These are phyloP conservation scores for Microcebus tavaratra DNA, from an alignment of 2,113 vertebrate genomes.

Conservation along the genomic window DNA sequence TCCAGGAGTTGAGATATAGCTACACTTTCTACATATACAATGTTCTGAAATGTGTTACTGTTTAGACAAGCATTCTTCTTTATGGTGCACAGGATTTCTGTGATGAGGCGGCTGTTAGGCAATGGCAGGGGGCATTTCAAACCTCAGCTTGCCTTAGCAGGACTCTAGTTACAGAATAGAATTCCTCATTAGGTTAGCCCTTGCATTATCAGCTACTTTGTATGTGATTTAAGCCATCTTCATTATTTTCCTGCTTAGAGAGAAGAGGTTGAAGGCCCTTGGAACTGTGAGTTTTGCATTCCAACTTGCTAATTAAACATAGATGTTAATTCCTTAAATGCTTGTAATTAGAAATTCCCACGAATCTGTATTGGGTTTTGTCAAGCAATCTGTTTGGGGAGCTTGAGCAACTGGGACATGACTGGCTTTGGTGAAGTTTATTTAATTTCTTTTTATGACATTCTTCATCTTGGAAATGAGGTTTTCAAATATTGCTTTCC, in stretches of 20 bases:
- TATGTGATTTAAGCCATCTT: neutral
- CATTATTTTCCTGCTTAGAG: neutral
- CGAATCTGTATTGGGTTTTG: constrained; percentile 31
- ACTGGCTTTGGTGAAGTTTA: constrained; percentile 63
- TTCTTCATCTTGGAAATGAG: constrained; percentile 70
- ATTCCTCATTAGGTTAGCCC: neutral
- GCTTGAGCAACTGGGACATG: constrained; percentile 49
- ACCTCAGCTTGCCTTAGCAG: neutral
- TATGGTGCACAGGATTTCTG: neutral
- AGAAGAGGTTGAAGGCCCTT: constrained; percentile 36
- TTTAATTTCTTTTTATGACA: constrained; percentile 76
- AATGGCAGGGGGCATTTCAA: neutral
- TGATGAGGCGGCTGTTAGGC: neutral
- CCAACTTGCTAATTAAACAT: constrained; percentile 56
- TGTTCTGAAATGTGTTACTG: neutral
- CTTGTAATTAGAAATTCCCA: constrained; percentile 55
- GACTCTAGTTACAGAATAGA: neutral
- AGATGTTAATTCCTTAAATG: constrained; percentile 50
- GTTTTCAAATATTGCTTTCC: constrained; percentile 71
- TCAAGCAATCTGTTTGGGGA: constrained; percentile 60
- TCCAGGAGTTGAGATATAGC: constrained; percentile 7
- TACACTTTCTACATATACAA: neutral
- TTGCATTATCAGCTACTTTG: neutral
- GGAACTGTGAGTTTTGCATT: constrained; percentile 28
- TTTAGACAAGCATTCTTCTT: constrained; percentile 10